phyloP scores from a whole-genome alignment of 2,888 invertebrate genomes.

The Mimumesa dahlbomi region DNA sequence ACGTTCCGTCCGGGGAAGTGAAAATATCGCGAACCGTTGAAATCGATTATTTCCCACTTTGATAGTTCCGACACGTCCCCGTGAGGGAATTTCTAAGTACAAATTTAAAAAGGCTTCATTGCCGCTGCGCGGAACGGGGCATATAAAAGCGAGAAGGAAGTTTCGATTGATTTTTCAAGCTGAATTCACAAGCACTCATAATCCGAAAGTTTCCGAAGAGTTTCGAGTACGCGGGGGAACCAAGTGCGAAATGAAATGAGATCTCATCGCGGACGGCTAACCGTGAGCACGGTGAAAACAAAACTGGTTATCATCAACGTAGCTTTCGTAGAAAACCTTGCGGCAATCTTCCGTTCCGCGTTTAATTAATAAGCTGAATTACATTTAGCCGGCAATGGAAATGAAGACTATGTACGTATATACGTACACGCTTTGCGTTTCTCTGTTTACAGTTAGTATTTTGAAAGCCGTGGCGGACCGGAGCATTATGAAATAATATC shows the following conservation, averaged over 20 bases:
- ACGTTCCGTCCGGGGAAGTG: neutral
- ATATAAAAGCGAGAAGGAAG: conserved; percentile 24
- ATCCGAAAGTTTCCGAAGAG: conserved; percentile 38
- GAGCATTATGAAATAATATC: no score
- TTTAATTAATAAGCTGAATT: conserved; percentile 51
- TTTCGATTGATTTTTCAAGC: conserved; percentile 54
- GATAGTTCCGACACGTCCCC: conserved; percentile 27
- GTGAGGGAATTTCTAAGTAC: conserved; percentile 43
- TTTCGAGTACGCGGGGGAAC: conserved; percentile 8
- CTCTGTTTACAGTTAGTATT: no score
- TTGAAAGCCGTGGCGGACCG: no score
- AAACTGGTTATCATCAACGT: neutral
- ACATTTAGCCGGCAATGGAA: conserved; percentile 23
- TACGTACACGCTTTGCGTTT: no score
- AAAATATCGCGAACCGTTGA: conserved; percentile 12
- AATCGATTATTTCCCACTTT: conserved; percentile 35
- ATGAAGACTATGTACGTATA: no score
- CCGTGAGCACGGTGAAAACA: conserved; percentile 4
- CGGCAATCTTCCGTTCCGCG: neutral
- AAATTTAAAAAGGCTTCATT: conserved; percentile 40
- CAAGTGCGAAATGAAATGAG: conserved; percentile 53
- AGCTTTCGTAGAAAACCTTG: neutral
- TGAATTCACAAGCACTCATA: conserved; percentile 43
- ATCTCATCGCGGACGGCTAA: conserved; percentile 34
- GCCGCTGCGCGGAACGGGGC: conserved; percentile 8